phyloP scores from a whole-genome alignment of 1,140 invertebrate species.

The Augochlora pura region DNA sequence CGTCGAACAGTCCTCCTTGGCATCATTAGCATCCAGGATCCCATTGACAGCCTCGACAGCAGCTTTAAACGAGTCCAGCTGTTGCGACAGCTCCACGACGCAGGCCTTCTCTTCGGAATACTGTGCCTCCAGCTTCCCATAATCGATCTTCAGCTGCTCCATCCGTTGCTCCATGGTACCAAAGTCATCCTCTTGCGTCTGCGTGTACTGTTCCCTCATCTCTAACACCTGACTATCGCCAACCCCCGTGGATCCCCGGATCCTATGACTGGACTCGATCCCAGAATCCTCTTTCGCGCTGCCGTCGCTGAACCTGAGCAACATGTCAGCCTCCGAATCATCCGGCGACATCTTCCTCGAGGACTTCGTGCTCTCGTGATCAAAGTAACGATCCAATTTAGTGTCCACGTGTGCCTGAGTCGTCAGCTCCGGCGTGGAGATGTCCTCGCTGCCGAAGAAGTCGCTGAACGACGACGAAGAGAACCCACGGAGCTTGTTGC shows the following conservation, averaged over 20 bases:
- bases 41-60: not conserved
- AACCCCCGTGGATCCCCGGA: slow-evolving; percentile 26
- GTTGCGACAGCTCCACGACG: not conserved
- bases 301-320: slow-evolving; percentile 47
- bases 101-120: slow-evolving; percentile 55
- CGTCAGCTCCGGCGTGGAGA: not conserved
- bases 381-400: not conserved
- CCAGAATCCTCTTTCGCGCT: slow-evolving; percentile 73
- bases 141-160: slow-evolving; percentile 63
- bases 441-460: not conserved
- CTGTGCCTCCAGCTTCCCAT: slow-evolving; percentile 52
- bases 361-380: not conserved
- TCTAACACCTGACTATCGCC: not conserved
- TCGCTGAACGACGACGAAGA: not conserved
- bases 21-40: too few relatives aligned
- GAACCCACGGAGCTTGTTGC: not conserved
- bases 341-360: not conserved
- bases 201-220: slow-evolving; percentile 35
- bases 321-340: not conserved
- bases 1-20: too few relatives aligned
- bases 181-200: slow-evolving; percentile 2
- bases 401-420: slow-evolving; percentile 4
- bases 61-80: too few relatives aligned
- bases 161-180: not conserved
- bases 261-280: slow-evolving; percentile 31